Percentiles rank a stretch among this genome's conserved stretches.
Evolutionary conservation across 92 coral and sea anemone genomes (phyloP).

Genomic region (Porites lobata): DNA sequence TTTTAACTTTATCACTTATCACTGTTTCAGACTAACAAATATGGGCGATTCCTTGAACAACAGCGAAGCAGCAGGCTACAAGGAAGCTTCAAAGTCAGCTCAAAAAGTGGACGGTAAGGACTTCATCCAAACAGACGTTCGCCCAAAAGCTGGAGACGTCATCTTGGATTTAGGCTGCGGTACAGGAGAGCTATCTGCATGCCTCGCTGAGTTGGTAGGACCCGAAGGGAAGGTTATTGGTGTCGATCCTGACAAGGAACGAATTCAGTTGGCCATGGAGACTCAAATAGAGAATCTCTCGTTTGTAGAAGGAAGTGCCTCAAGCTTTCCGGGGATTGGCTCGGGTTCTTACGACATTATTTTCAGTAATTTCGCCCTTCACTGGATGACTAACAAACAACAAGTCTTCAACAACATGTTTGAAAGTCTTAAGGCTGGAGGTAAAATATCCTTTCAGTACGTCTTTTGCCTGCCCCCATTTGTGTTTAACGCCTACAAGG

Average conservation of each 20-base stretch:
- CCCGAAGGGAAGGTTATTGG: no score
- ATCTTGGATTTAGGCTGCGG: conserved; percentile 64
- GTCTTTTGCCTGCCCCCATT: no score
- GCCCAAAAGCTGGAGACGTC: conserved; percentile 18
- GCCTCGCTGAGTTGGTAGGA: no score
- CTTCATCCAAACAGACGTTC: conserved; percentile 4
- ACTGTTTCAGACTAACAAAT: not conserved
- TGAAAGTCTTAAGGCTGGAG: no score
- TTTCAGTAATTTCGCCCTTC: not conserved
- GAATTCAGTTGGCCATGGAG: no score
- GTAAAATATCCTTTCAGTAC: no score
- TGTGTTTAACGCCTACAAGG: not conserved
- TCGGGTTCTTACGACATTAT: not conserved
- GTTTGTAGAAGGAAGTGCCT: not conserved
- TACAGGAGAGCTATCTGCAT: conserved; percentile 56
- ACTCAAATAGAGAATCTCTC: not conserved
- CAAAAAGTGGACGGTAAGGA: not conserved
- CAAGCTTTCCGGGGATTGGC: no score
- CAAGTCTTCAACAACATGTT: no score
- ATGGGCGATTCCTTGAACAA: not conserved
- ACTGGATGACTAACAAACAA: not conserved
- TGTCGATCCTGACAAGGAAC: no score
- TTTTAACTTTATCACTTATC: no score
- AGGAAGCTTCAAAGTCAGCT: not conserved
- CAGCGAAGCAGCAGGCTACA: not conserved